phyloP scores from a whole-genome alignment of 2,888 invertebrate species.

The Balanococcus diminutus region DNA sequence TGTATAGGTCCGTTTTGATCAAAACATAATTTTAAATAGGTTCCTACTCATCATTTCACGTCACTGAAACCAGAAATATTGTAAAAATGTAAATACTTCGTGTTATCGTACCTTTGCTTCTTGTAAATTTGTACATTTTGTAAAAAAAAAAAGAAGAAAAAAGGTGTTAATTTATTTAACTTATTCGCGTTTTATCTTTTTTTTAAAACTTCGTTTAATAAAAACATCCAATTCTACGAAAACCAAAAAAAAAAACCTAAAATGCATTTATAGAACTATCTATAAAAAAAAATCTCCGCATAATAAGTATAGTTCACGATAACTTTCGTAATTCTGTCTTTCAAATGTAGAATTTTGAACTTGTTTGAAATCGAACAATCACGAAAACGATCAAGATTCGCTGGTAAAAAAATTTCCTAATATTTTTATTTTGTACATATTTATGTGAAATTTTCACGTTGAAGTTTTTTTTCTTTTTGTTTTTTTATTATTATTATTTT shows the following conservation, averaged over 20 bases:
- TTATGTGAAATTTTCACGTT: conserved; percentile 29
- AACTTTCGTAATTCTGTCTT: conserved; percentile 30
- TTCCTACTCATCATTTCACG: not conserved
- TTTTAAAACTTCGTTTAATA: not conserved
- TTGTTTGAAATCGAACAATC: not conserved
- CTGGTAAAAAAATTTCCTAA: not conserved
- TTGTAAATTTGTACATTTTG: conserved; percentile 35
- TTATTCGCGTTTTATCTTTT: conserved; percentile 29
- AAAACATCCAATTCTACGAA: not conserved
- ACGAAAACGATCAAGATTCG: not conserved
- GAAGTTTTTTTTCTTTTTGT: conserved; percentile 4
- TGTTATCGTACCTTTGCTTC: conserved; percentile 2
- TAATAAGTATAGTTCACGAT: conserved; percentile 29
- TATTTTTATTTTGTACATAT: conserved; percentile 4
- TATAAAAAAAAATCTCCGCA: conserved; percentile 12
- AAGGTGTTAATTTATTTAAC: conserved; percentile 36
- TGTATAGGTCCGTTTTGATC: not conserved
- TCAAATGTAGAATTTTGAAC: not conserved
- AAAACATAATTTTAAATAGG: not conserved
- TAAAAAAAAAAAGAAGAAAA: no score
- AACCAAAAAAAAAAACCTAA: conserved; percentile 1
- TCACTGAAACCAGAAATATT: not conserved
- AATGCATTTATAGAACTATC: conserved; percentile 41
- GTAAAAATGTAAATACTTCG: conserved; percentile 25
- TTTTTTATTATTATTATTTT: not conserved